phyloP scores from a whole-genome alignment of 35 echinoderm and acorn worm genomes.

The Heliocidaris erythrogramma region DNA sequence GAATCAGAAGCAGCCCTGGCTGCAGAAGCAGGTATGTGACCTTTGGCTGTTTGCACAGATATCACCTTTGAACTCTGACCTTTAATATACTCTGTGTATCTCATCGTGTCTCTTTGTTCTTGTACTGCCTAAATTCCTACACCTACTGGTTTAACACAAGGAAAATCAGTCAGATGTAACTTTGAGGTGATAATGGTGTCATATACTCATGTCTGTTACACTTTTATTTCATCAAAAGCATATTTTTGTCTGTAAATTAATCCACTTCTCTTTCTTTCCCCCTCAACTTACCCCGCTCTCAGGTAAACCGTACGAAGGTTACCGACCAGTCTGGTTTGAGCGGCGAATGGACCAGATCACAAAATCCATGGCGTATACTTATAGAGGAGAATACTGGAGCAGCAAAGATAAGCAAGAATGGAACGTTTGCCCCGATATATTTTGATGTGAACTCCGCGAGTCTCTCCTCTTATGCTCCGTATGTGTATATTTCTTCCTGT shows the following conservation, averaged over 20 bases:
- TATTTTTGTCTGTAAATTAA: neutral
- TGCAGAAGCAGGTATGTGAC: constrained; percentile 72
- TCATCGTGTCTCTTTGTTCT: too few species aligned
- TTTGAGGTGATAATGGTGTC: neutral
- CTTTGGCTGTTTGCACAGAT: too few species aligned
- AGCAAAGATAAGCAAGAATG: constrained; percentile 83
- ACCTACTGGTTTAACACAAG: too few species aligned
- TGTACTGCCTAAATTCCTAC: too few species aligned
- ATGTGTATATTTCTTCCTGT: neutral
- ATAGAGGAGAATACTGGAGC: constrained; percentile 76
- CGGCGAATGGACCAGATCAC: constrained; percentile 84
- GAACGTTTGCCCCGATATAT: constrained; percentile 86
- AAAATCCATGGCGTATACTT: constrained; percentile 79
- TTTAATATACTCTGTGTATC: too few species aligned
- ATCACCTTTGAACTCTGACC: too few species aligned
- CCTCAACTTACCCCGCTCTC: constrained; percentile 9
- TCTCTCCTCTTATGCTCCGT: neutral
- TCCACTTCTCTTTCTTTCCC: constrained; percentile 4
- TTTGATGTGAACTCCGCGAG: constrained; percentile 48
- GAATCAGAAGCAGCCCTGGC: constrained; percentile 72
- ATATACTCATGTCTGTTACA: neutral
- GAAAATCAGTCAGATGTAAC: too few species aligned
- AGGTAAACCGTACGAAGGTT: constrained; percentile 79
- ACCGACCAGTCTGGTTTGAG: constrained; percentile 95
- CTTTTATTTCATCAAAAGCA: neutral